These are phyloP conservation scores for Zosterops lateralis DNA, from an alignment of 2,113 vertebrate species.

Conservation along the genomic window DNA sequence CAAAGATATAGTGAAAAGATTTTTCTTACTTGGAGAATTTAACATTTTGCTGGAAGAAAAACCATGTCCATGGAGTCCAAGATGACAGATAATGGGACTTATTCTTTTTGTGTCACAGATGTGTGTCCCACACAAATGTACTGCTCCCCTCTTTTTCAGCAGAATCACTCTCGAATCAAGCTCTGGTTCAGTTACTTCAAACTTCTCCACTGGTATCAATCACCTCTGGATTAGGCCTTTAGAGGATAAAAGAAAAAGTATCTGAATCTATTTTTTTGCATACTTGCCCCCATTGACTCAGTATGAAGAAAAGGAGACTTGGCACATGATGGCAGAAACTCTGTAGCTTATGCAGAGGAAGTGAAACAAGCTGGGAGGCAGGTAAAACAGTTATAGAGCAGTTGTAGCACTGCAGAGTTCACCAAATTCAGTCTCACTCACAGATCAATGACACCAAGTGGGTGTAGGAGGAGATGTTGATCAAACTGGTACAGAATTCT, in stretches of 20 bases:
- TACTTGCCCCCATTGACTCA: background rate
- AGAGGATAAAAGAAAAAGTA: background rate
- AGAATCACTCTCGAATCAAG: background rate
- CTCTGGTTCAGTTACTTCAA: background rate
- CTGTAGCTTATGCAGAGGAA: background rate
- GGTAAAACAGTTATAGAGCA: background rate
- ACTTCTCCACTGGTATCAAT: background rate
- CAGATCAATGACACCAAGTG: background rate
- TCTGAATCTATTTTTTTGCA: background rate
- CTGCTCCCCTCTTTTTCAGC: background rate
- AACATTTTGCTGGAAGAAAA: conserved; percentile 11
- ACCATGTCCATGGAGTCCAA: background rate
- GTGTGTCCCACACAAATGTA: background rate
- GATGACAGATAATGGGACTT: background rate
- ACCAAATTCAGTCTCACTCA: background rate
- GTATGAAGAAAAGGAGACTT: background rate
- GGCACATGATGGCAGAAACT: background rate
- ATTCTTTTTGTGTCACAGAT: background rate
- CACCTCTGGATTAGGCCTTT: background rate
- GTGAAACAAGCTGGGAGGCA: background rate
- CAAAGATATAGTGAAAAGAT: background rate
- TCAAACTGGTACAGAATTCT: background rate
- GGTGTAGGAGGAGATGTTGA: background rate
- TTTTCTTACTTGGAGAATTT: background rate
- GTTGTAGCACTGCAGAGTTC: background rate